Evolutionary conservation across 2,888 invertebrate species (phyloP), one percentile per base, ranked within the genome.

Genomic region (Cecidostiba fungosa): DNA sequence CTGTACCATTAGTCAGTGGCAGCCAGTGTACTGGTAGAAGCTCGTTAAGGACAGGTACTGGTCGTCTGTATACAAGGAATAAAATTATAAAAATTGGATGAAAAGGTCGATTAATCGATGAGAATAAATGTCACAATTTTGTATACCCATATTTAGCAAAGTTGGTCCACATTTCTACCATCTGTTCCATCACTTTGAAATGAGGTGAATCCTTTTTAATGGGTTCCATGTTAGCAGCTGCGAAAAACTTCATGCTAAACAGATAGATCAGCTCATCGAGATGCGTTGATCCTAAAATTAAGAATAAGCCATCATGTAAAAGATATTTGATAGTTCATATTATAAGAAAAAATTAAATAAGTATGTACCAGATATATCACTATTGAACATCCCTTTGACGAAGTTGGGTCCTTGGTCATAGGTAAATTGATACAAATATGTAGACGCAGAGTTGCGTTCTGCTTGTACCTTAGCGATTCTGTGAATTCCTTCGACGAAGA

Each of bases 71-170:
- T n/a, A 47, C 66, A 82, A 32, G 14, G 43, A 19, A 66, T 29
- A 19, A n/a, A 19, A 70, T 69, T 32, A 29, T 59, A 1, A 59
- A 54, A 12, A 36, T 32, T n/a, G 59, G 59, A 50, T n/a, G 62
- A 39, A 73, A 39, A n/a, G 5, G 39, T 26, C 3, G 8, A 29
- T 62, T 23, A 0, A 36, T 1, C 26, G 23, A n/a, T 86, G 54
- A 10, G n/a, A n/a, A n/a, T 0, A 43, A 43, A 36, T 6, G 12
- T 43, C 36, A 2, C 12, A 12, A 43, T 12, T 43, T 43, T 43
- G 12, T 10, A 43, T 88, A 92, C 93, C 93, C 93, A 16, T 90
- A 92, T 86, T 90, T 93, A 0, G 93, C 93, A 74, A 93, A 93
- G 82, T 92, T 88, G 0, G 91, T 91, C 93, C 93, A 93, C 90